These are phyloP conservation scores for Drosophila mayaguana DNA, from an alignment of 2,888 invertebrate species.

Conservation along the genomic window DNA sequence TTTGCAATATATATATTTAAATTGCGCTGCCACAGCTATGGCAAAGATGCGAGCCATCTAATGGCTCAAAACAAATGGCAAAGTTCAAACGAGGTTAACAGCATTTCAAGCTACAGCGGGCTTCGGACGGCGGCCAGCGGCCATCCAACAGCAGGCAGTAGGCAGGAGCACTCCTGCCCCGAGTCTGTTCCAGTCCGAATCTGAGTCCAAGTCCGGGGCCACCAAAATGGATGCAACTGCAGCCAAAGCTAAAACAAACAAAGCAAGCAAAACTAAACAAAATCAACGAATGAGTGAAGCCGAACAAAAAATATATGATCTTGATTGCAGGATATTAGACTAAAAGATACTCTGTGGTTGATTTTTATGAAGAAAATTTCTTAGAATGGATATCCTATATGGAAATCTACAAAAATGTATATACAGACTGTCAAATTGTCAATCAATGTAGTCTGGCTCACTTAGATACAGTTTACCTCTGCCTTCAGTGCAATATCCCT, in stretches of 20 bases:
- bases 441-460: not conserved
- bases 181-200: conserved; percentile 26
- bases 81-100: conserved; percentile 82
- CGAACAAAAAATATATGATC: conserved; percentile 18
- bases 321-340: not conserved
- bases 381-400: too few species aligned
- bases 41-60: conserved; percentile 72
- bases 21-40: conserved; percentile 47
- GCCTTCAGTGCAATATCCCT: not conserved
- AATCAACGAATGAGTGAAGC: conserved; percentile 30
- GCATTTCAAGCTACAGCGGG: conserved; percentile 68
- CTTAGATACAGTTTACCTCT: not conserved
- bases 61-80: conserved; percentile 81
- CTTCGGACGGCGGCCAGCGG: conserved; percentile 13
- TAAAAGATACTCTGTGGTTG: conserved; percentile 4
- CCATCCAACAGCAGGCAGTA: not conserved
- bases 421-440: not conserved
- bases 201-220: conserved; percentile 42
- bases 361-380: not conserved
- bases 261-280: conserved; percentile 54
- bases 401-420: not conserved
- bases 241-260: conserved; percentile 61
- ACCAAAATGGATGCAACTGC: conserved; percentile 73
- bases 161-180: conserved; percentile 55
- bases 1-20: conserved; percentile 67